Base-by-base conservation (phyloP, 64 coral and sea anemone genomes). In the Actinia tenebrosa region DNA sequence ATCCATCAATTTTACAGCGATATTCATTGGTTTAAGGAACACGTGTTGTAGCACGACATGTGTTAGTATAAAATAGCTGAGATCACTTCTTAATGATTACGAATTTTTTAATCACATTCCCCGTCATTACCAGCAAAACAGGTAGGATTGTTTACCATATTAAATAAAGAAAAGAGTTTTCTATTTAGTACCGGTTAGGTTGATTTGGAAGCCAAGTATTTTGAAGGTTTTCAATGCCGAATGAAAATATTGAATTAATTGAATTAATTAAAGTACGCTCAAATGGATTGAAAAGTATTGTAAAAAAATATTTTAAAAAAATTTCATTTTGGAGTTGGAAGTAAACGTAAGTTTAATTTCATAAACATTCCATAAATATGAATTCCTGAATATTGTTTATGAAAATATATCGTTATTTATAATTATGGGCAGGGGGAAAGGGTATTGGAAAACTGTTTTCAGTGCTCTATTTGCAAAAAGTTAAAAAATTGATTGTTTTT, bases 31-130 rank as follows among this genome's bases (percentile, higher is more conserved):
- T 44, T 62, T 84, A 16, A 5, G 47, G 7, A 77, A 25, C 88
- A 89, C 81, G 88, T 89, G 88, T 17, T 46, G 25, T 37, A 37
- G 30, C 30, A 7, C 23, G 16, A 82, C 55, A 47, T 80, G 69
- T 42, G n/a, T 15, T 18, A 58, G 10, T 16, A 1, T 37, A 0
- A 13, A 42, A 75, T 75, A 30, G 22, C 64, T 10, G n/a, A 23
- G n/a, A 69, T 69, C 7, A 22, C 8, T 69, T 5, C 64, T 69
- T 69, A 4, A 8, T 50, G 1, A 3, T 50, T 4, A 1, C 47
- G 47, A 69, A 9, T 75, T 75, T 26, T 37, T 30, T 14, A 1
- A 3, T 14, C 1, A 43, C 42, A 27, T 75, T 75, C 10, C 13
- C 2, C 2, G 1, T 14, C 23, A 11, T 3, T 75, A 75, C 69